Base-by-base conservation (phyloP, 2,797 vertebrate species). In the Amniataba percoides region DNA sequence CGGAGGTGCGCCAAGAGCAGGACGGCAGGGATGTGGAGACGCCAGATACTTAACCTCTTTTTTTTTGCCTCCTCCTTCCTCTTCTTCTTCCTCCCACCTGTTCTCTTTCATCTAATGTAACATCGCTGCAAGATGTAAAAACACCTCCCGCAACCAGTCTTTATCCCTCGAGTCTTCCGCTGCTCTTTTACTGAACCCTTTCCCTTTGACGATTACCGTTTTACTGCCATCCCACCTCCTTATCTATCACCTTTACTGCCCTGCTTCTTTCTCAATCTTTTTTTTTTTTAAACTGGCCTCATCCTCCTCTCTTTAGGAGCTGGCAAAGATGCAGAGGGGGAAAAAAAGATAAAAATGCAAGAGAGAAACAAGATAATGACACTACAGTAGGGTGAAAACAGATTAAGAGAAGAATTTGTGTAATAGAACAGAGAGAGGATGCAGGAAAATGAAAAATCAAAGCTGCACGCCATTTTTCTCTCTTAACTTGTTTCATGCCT, bases 11-110 rank as follows among this genome's bases (percentile, higher is more conserved):
- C 80, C 81, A 83, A 71, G 70, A 87, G 85, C 66, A 63, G 62
- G 59, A 61, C 76, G 39, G 69, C 77, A 81, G 48, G 64, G 74
- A 81, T 65, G 82, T 80, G 76, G 77, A 85, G 84, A 84, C 43
- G 6, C 52, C 59, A 73, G 83, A 84, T 83, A 89, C 86, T 90
- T 91, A 84, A 89, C 86, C 87, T 90, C 64, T 48, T 77, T 80
- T 68, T 31, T 31, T 31, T 31, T 31, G 27, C 27, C 27, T 31
- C 27, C 27, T 58, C 49, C 42, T 51, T 56, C 23, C 43, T 80
- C 27, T 58, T 46, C 42, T 51, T 56, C 23, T 46, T 80, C 83
- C 81, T 80, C 84, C 87, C 87, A 86, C 89, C 87, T 85, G 78
- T 78, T 89, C 75, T 48, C 83, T 79, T 60, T 62, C 67, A 88